Evolutionary conservation across 2,888 invertebrate genomes (phyloP).

Genomic region (Drosophila merina): DNA sequence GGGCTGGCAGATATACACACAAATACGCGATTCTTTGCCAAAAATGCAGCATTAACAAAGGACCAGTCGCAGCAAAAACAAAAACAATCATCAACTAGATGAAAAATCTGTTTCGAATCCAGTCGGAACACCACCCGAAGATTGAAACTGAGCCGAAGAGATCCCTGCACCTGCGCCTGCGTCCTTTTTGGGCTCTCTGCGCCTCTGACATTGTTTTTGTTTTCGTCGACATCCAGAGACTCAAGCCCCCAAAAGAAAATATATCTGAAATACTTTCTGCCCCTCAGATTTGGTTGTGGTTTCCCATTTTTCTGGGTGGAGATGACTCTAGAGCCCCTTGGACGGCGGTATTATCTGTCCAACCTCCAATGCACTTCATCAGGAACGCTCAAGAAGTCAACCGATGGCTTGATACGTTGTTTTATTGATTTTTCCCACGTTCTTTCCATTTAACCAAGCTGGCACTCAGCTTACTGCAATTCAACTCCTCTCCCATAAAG

Average conservation of each 20-base stretch:
- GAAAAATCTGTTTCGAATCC: constrained; percentile 1
- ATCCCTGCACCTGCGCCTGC: constrained; percentile 44
- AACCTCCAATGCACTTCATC: background rate
- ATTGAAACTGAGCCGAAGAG: constrained; percentile 13
- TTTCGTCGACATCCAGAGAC: constrained; percentile 21
- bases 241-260: constrained; percentile 10
- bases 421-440: constrained; percentile 73
- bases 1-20: constrained; percentile 60
- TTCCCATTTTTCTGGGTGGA: constrained; percentile 19
- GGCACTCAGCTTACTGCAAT: constrained; percentile 14
- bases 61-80: constrained; percentile 54
- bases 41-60: constrained; percentile 44
- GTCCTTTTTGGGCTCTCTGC: constrained; percentile 6
- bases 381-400: background rate
- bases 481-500: background rate
- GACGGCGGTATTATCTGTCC: background rate
- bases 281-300: constrained; percentile 11
- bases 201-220: constrained; percentile 18
- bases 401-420: constrained; percentile 46
- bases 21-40: constrained; percentile 67
- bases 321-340: constrained; percentile 8
- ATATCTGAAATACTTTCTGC: constrained; percentile 12
- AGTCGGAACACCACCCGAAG: constrained; percentile 16
- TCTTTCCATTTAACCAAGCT: constrained; percentile 21
- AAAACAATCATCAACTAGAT: constrained; percentile 27